phyloP scores from a whole-genome alignment of 2,797 vertebrate species.

The Vespertilio murinus region DNA sequence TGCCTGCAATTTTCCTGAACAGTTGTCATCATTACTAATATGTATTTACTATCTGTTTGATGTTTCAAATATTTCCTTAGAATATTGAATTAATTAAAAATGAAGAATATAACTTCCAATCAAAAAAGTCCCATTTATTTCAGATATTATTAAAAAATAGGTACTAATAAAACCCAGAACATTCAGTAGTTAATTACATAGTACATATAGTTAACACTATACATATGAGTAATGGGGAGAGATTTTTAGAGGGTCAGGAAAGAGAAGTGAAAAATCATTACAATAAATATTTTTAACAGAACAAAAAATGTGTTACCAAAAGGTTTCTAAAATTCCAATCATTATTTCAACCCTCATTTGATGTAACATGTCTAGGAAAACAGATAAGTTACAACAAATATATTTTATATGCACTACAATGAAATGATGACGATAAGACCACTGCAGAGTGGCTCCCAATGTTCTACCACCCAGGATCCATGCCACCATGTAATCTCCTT shows the following conservation, averaged over 20 bases:
- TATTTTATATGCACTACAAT: background rate
- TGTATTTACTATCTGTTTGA: background rate
- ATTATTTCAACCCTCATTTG: background rate
- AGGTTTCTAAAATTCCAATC: background rate
- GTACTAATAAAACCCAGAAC: background rate
- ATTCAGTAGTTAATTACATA: background rate
- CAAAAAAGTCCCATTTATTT: background rate
- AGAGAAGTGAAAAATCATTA: background rate
- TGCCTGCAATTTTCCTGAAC: background rate
- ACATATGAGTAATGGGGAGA: background rate
- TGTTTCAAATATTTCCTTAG: background rate
- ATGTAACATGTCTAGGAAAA: background rate
- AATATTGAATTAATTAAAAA: background rate
- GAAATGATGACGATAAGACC: background rate
- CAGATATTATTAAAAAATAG: background rate
- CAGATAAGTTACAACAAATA: background rate
- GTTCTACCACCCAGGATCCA: background rate
- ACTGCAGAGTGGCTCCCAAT: background rate
- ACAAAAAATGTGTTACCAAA: background rate
- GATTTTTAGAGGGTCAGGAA: background rate
- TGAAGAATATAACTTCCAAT: background rate
- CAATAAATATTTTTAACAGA: background rate
- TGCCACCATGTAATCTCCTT: rapidly evolving
- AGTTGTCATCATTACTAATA: background rate
- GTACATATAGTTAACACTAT: background rate